These are phyloP conservation scores for Drymonia ruficornis DNA, from an alignment of 2,888 invertebrate genomes.

Conservation along the genomic window DNA sequence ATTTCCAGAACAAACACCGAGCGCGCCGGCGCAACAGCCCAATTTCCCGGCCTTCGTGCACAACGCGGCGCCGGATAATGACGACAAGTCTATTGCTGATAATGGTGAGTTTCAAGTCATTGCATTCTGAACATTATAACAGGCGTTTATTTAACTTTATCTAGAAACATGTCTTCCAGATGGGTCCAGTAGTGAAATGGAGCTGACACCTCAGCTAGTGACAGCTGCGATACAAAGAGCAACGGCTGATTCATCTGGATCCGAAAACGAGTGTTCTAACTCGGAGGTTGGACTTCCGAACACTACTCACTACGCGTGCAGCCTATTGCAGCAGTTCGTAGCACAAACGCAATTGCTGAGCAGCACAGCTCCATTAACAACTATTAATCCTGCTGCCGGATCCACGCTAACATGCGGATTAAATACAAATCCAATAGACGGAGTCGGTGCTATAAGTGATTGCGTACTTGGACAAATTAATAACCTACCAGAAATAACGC, in stretches of 20 bases:
- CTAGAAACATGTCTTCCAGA: conserved; percentile 61
- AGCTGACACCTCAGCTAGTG: conserved; percentile 89
- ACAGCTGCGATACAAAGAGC: conserved; percentile 91
- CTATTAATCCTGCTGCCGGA: conserved; percentile 55
- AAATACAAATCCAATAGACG: conserved; percentile 58
- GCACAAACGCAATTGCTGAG: conserved; percentile 90
- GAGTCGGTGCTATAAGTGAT: conserved; percentile 68
- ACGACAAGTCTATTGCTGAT: conserved; percentile 79
- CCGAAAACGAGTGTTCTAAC: conserved; percentile 88
- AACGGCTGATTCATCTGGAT: conserved; percentile 87
- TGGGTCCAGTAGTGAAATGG: conserved; percentile 90
- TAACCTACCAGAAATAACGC: conserved; percentile 66
- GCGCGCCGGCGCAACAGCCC: conserved; percentile 84
- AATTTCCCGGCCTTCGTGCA: conserved; percentile 84
- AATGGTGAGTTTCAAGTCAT: conserved; percentile 62
- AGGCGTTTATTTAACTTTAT: conserved; percentile 9
- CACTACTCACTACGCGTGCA: conserved; percentile 88
- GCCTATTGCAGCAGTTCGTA: conserved; percentile 91
- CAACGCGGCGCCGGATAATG: conserved; percentile 67
- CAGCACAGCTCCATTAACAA: conserved; percentile 67
- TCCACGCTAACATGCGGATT: conserved; percentile 57
- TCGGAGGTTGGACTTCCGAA: conserved; percentile 81
- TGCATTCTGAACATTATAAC: not conserved
- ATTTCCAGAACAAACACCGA: conserved; percentile 88
- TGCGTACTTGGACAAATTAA: conserved; percentile 75